Conservation (phyloP, 1,140 invertebrate genomes). For the Mactra quadrangularis region DNA sequence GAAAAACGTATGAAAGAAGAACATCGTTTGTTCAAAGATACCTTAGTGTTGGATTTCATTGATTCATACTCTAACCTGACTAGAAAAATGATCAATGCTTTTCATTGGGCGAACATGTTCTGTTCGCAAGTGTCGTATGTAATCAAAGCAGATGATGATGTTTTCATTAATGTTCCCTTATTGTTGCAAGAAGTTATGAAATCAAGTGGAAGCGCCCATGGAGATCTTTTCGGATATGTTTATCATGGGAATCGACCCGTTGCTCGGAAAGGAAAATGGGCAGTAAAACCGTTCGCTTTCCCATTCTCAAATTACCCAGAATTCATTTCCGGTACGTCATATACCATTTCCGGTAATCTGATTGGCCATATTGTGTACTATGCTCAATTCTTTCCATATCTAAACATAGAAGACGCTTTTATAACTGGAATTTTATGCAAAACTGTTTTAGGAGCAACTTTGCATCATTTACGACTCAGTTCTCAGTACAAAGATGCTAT, state of each 20-base stretch:
- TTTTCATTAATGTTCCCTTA: constrained; percentile 82
- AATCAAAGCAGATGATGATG: constrained; percentile 85
- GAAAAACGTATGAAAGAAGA: not conserved
- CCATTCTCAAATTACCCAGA: constrained; percentile 64
- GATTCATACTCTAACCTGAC: constrained; percentile 26
- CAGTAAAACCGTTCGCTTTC: constrained; percentile 10
- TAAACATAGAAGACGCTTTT: constrained; percentile 81
- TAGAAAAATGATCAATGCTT: constrained; percentile 77
- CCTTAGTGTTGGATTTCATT: constrained; percentile 14
- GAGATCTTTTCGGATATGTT: constrained; percentile 9
- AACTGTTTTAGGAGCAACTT: not conserved
- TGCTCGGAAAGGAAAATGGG: constrained; percentile 38
- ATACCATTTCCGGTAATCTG: constrained; percentile 75
- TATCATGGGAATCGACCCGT: not conserved
- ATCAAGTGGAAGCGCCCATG: not conserved
- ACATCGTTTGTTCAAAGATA: not conserved
- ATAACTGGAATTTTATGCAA: constrained; percentile 73
- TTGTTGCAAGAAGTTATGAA: constrained; percentile 83
- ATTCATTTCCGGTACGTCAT: constrained; percentile 78
- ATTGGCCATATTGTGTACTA: constrained; percentile 69
- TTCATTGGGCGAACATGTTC: constrained; percentile 90
- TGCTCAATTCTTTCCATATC: constrained; percentile 61
- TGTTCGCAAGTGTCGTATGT: constrained; percentile 85
- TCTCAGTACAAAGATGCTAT: not conserved
- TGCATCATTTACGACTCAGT: not conserved